phyloP scores from a whole-genome alignment of 2,888 invertebrate species.

The Epicampocera succincta region DNA sequence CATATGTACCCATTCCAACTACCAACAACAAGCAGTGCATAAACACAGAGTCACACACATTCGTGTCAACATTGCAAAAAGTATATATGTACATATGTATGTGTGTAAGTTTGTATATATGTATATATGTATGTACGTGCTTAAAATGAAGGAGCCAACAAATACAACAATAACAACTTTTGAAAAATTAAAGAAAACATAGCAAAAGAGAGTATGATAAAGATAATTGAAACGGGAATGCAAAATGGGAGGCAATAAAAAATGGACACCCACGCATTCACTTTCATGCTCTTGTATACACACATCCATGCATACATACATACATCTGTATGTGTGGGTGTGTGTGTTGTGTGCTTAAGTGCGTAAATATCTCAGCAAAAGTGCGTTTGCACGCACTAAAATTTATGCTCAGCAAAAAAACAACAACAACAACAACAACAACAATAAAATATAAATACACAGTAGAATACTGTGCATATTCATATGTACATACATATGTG shows the following conservation, averaged over 20 bases:
- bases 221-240: constrained; percentile 29
- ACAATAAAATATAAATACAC: constrained; percentile 3
- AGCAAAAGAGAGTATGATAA: constrained; percentile 25
- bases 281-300: neutral
- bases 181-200: neutral
- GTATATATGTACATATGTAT: neutral
- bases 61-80: constrained; percentile 39
- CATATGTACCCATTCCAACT: neutral
- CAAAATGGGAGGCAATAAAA: constrained; percentile 58
- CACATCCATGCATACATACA: neutral
- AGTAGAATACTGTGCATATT: neutral
- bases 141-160: constrained; percentile 41
- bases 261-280: constrained; percentile 4
- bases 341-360: neutral
- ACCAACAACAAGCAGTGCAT: constrained; percentile 5
- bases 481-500: constrained; percentile 1
- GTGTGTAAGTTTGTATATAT: too few species aligned
- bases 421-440: constrained; percentile 16
- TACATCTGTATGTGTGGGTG: neutral
- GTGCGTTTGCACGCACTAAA: constrained; percentile 61
- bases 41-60: constrained; percentile 9
- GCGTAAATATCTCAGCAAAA: constrained; percentile 48
- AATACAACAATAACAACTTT: constrained; percentile 22
- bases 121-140: constrained; percentile 4
- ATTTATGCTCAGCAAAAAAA: constrained; percentile 31